Evolutionary conservation across 2,113 vertebrate genomes (phyloP), one percentile per base, ranked within the genome.

Genomic region (Pelecanoides urinatrix): DNA sequence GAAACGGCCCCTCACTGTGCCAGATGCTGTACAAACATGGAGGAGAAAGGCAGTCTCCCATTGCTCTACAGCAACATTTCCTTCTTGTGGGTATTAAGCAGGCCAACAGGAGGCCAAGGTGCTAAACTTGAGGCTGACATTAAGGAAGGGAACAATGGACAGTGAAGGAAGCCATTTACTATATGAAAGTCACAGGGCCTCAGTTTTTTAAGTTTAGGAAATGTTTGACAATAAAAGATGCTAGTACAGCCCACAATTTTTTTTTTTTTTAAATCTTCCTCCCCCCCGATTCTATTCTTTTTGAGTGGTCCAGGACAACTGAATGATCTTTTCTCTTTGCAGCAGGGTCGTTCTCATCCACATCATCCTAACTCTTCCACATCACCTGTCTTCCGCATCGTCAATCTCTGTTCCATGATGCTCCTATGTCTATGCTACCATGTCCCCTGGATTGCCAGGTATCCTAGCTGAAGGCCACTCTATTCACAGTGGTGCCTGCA

Each of bases 211-310:
- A 66, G 8, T 74, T 61, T 42, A 63, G 19, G 4, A 74, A 67
- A 58, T 17, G 0, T 68, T 91, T 70, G 65, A 66, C 21, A 76
- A 66, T 9, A 85, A 27, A 86, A 74, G 9, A 38, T 26, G 5
- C 3, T 15, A 62, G 38, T 32, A n/a, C 3, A 50, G 4, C 8
- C 10, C 30, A 61, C 29, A 58, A 44, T 47, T 47, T 47, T 47
- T 4, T 23, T n/a, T 40, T 20, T 36, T 20, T 47, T n/a, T 23
- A 13, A 10, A 19, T 45, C 18, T 45, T 8, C 44, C 16, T 21
- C 1, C 0, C 3, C 2, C 15, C 34, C 5, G 10, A 0, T 45
- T 62, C 11, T 63, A 12, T 84, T 38, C 0, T 52, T 61, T 56
- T 77, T 49, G 30, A 44, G 38, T 77, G 11, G 8, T 32, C 50